These are phyloP conservation scores for Columba guinea DNA, from an alignment of 2,797 vertebrate genomes.

Conservation along the genomic window DNA sequence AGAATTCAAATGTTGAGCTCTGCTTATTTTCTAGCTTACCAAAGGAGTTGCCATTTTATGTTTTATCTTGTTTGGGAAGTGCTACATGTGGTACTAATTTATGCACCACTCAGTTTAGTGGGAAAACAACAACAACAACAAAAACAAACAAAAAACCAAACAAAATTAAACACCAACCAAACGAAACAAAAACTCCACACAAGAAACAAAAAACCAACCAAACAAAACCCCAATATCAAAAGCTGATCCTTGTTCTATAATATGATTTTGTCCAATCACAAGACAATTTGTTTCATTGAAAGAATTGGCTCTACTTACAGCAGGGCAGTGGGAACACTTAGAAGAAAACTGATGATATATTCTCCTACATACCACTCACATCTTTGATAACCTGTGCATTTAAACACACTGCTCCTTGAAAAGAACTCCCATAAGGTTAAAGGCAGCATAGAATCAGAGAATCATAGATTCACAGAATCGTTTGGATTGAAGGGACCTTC, in stretches of 20 bases:
- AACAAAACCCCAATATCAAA: neutral
- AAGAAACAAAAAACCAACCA: too few relatives aligned
- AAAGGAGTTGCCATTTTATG: neutral
- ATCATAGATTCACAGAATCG: too few relatives aligned
- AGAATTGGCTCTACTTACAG: neutral
- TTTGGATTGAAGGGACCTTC: too few relatives aligned
- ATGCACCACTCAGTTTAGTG: neutral
- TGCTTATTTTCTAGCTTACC: neutral
- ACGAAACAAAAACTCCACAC: too few relatives aligned
- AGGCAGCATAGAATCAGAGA: neutral
- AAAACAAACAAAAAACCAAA: too few relatives aligned
- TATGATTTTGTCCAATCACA: neutral
- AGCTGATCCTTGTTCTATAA: neutral
- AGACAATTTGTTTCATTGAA: neutral
- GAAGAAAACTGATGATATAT: neutral
- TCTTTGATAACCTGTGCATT: neutral
- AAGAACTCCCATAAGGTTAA: neutral
- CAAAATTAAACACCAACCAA: neutral
- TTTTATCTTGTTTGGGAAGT: neutral
- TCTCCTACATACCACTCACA: fast-evolving
- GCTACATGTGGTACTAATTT: neutral
- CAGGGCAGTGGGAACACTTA: neutral
- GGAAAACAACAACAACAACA: neutral
- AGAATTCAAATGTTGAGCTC: neutral
- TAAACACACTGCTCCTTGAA: neutral